Percentiles rank a stretch among this genome's conserved stretches.
phyloP scores from a whole-genome alignment of 2,113 vertebrate genomes.

The Romanogobio albipinnatus region DNA sequence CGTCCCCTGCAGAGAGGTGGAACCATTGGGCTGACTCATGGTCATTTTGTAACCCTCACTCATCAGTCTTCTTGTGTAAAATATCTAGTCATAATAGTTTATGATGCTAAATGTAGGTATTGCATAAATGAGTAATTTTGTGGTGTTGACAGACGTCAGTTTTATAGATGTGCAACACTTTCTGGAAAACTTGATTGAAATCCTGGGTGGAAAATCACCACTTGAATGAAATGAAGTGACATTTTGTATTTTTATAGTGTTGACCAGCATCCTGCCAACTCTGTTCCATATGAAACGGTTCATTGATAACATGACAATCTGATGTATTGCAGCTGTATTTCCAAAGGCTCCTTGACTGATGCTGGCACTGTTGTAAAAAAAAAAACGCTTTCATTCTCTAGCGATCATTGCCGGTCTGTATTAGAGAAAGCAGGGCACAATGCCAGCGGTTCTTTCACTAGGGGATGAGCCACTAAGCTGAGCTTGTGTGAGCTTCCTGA shows the following conservation, averaged over 20 bases:
- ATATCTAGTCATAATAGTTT: slow-evolving; percentile 41
- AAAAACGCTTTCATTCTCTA: background rate
- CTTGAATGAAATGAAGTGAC: slow-evolving; percentile 34
- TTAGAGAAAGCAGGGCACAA: slow-evolving; percentile 27
- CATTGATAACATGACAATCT: slow-evolving; percentile 35
- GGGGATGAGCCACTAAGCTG: slow-evolving; percentile 52
- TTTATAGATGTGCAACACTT: slow-evolving; percentile 39
- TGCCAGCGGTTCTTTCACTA: slow-evolving; percentile 53
- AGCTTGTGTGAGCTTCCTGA: slow-evolving; percentile 35
- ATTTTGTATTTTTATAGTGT: slow-evolving; percentile 41
- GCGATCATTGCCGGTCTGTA: slow-evolving; percentile 35
- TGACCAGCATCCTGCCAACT: slow-evolving; percentile 36
- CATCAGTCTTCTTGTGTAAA: slow-evolving; percentile 28
- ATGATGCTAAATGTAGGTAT: slow-evolving; percentile 38
- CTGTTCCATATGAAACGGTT: slow-evolving; percentile 12
- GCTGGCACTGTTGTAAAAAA: background rate
- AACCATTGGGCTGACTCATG: slow-evolving; percentile 2
- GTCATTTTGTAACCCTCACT: slow-evolving; percentile 35
- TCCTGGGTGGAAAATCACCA: slow-evolving; percentile 28
- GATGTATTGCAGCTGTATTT: slow-evolving; percentile 23
- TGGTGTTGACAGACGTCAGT: slow-evolving; percentile 7
- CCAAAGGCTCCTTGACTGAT: slow-evolving; percentile 19
- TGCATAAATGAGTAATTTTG: slow-evolving; percentile 18
- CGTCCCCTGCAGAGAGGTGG: slow-evolving; percentile 18
- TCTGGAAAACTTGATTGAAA: slow-evolving; percentile 43